Base-by-base conservation (phyloP, 2,888 invertebrate genomes). In the Gymnosoma rotundatum region DNA sequence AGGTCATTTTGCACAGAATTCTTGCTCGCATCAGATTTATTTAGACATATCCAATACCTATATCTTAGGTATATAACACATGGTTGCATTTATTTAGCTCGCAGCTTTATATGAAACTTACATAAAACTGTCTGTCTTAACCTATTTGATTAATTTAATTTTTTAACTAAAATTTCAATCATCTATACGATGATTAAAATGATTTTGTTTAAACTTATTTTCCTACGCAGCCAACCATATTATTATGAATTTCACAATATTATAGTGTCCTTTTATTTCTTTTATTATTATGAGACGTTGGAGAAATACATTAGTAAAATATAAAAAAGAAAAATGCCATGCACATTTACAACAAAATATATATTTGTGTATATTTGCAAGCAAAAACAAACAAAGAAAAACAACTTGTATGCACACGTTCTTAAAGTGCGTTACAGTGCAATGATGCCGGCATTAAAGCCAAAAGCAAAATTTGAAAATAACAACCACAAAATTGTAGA, bases 371-470 rank as follows among this genome's bases (percentile, higher is more conserved):
- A 64, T n/a, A 61, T 38, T 14, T 54, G 16, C 8, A 36, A 76
- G 20, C n/a, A 60, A 32, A 8, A 52, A 32, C 74, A 74, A 14
- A 36, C 32, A 16, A 16, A 58, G 25, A 12, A 56, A 25, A 56
- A 50, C 58, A 54, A 58, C 58, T 16, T 50, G n/a, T 12, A 74
- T 54, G 42, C 73, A 73, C 73, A 73, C 73, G 52, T 66, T 73
- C 79, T 66, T 66, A 18, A 58, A 79, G 79, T 66, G 66, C 79
- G 73, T 79, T 73, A 50, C 21, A 58, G 66, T 79, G 66, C 60
- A 52, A 14, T 32, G 73, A 79, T 73, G 79, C 79, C 79, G 73
- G 58, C 73, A 73, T 66, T 50, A 64, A 64, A 78, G 45, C 21
- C 54, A 70, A 50, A 45, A 48, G 50, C 42, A 69, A 12, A 67